These are phyloP conservation scores for Drosophila baimaii DNA, from an alignment of 1,140 invertebrate species.

Conservation along the genomic window DNA sequence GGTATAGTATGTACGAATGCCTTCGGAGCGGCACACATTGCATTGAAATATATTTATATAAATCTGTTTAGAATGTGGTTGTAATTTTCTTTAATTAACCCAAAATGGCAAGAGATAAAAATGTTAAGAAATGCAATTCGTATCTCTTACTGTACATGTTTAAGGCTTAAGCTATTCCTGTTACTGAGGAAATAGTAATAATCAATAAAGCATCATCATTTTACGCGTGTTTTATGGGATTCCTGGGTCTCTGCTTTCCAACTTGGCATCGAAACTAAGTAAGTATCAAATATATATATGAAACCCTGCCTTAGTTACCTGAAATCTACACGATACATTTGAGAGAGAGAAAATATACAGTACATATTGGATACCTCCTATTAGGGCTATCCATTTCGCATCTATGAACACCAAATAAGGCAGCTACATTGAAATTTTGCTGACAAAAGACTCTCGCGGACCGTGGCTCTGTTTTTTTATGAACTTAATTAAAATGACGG, in stretches of 20 bases:
- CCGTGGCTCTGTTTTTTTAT: conserved; percentile 76
- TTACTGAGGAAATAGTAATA: not conserved
- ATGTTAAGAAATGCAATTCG: not conserved
- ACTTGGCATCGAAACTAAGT: not conserved
- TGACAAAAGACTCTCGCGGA: conserved; percentile 72
- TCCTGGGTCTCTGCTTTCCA: too few relatives aligned
- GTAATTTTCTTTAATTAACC: conserved; percentile 6
- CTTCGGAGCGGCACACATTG: conserved; percentile 30
- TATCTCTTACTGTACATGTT: too few relatives aligned
- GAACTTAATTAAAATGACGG: conserved; percentile 83
- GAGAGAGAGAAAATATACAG: too few relatives aligned
- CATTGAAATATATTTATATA: conserved; percentile 26
- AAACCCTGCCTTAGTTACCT: not conserved
- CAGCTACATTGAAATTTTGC: conserved; percentile 47
- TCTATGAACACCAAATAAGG: conserved; percentile 17
- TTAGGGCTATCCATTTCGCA: conserved; percentile 7
- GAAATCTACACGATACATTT: not conserved
- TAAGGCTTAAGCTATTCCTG: not conserved
- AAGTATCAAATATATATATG: not conserved
- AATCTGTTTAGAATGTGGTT: not conserved
- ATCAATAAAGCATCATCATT: too few relatives aligned
- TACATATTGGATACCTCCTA: not conserved
- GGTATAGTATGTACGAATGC: conserved; percentile 28
- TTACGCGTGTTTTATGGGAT: not conserved
- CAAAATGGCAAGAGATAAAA: not conserved